Evolutionary conservation across 2,797 vertebrate genomes (phyloP).

Genomic region (Periparus ater): DNA sequence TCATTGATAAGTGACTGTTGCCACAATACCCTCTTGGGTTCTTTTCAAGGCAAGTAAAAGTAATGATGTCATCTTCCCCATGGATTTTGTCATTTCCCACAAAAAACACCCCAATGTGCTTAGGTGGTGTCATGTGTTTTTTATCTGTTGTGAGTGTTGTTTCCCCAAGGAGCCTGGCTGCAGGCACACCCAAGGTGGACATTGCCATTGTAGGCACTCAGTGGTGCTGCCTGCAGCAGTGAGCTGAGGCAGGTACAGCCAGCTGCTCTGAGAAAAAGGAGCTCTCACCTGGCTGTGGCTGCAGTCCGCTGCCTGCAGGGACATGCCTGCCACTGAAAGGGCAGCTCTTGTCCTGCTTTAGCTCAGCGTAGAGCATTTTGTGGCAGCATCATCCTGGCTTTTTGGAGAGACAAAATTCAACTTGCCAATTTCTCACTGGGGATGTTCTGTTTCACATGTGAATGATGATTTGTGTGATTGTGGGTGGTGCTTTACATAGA

Average conservation of each 20-base stretch:
- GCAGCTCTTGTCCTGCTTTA: not conserved
- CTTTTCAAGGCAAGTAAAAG: not conserved
- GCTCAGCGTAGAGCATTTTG: not conserved
- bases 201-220: not conserved
- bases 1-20: not conserved
- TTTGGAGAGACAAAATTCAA: not conserved
- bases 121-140: too few species aligned
- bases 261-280: fast-evolving
- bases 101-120: not conserved
- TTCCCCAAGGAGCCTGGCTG: not conserved
- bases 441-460: not conserved
- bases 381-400: fast-evolving
- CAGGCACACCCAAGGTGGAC: not conserved
- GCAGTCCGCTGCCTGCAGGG: not conserved
- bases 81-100: fast-evolving
- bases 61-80: not conserved
- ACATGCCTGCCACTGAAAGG: too few species aligned
- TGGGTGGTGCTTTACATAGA: not conserved
- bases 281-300: not conserved
- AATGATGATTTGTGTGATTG: not conserved
- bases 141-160: not conserved
- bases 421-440: not conserved
- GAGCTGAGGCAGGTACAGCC: not conserved
- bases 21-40: too few species aligned
- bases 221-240: not conserved